phyloP scores from a whole-genome alignment of 2,888 invertebrate genomes.

The Eupithecia subumbrata region DNA sequence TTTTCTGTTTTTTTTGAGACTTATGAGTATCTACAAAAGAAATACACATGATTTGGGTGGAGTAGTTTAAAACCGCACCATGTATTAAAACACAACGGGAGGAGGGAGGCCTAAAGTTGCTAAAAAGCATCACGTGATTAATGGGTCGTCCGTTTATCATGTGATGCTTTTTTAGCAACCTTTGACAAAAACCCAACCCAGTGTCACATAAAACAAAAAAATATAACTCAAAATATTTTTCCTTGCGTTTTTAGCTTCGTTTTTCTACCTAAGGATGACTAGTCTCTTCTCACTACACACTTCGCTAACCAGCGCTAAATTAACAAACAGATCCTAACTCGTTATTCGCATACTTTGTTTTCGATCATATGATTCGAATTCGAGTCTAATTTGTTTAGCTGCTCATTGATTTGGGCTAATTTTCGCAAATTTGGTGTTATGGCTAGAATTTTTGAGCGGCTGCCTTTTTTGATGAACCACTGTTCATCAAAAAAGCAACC shows the following conservation, averaged over 20 bases:
- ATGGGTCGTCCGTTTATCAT: background rate
- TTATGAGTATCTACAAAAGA: no score
- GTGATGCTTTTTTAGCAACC: background rate
- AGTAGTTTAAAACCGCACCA: no score
- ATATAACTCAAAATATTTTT: background rate
- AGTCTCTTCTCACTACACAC: background rate
- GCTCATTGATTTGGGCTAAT: slow-evolving; percentile 5
- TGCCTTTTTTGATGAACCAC: background rate
- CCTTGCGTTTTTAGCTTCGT: background rate
- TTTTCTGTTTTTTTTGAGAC: no score
- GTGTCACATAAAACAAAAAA: background rate
- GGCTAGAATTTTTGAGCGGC: background rate
- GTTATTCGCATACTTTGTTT: slow-evolving; percentile 9
- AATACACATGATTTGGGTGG: no score
- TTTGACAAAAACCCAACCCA: background rate
- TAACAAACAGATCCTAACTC: background rate
- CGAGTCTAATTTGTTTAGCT: slow-evolving; percentile 11
- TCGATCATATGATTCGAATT: slow-evolving; percentile 15
- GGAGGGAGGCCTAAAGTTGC: no score
- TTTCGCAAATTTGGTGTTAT: slow-evolving; percentile 4
- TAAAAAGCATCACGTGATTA: background rate
- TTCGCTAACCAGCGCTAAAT: slow-evolving; percentile 5
- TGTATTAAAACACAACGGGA: no score
- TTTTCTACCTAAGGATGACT: background rate
- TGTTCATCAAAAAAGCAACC: no score